Conservation (phyloP, 2,113 vertebrate genomes). For the Macroglossus sobrinus region DNA sequence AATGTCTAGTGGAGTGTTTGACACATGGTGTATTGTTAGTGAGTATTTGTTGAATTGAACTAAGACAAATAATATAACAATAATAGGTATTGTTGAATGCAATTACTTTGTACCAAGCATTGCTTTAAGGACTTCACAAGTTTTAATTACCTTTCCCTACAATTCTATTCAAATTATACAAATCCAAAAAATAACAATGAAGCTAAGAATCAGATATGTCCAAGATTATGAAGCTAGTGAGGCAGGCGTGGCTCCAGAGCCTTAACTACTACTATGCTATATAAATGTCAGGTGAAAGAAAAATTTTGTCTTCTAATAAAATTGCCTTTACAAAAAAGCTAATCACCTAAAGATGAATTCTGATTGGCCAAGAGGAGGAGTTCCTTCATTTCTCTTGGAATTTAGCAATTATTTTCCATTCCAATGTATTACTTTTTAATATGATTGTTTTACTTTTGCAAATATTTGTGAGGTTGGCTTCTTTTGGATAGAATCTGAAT, state of each 20-base stretch:
- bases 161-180: not conserved
- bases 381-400: not conserved
- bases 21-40: not conserved
- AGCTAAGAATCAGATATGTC: not conserved
- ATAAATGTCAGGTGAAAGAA: not conserved
- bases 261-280: not conserved
- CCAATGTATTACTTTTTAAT: not conserved
- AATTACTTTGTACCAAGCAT: not conserved
- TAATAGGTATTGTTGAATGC: not conserved
- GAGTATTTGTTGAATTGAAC: slow-evolving; percentile 25
- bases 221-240: not conserved
- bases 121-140: not conserved
- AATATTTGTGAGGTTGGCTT: not conserved
- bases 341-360: not conserved
- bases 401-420: not conserved
- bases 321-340: not conserved
- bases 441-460: not conserved
- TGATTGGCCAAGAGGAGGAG: not conserved
- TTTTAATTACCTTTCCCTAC: not conserved
- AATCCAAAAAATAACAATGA: slow-evolving; percentile 16
- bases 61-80: not conserved
- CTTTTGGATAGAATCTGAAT: not conserved
- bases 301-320: not conserved
- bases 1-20: not conserved
- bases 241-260: not conserved